Conservation (phyloP, 2,797 vertebrate species). For the Smutsia temminckii region DNA sequence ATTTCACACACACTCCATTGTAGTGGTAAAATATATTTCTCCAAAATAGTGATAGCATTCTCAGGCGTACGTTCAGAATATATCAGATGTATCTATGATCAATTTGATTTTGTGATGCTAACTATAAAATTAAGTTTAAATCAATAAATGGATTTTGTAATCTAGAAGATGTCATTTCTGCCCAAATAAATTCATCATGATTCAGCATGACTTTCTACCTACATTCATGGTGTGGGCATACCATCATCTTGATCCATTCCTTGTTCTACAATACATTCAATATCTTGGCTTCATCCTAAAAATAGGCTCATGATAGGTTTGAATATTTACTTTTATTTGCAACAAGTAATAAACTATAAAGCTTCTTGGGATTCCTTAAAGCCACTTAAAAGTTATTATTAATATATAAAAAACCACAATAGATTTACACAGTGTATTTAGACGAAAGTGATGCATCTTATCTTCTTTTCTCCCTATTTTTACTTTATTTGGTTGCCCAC, state of each 20-base stretch:
- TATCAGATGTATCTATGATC: not conserved
- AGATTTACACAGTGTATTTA: not conserved
- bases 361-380: not conserved
- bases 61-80: not conserved
- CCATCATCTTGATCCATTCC: not conserved
- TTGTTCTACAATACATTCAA: not conserved
- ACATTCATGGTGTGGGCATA: not conserved
- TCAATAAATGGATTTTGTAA: not conserved
- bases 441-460: not conserved
- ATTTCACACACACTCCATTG: not conserved
- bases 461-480: not conserved
- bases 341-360: not conserved
- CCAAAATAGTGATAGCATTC: not conserved
- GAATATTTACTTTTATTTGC: constrained; percentile 26
- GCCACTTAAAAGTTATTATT: constrained; percentile 38
- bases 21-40: not conserved
- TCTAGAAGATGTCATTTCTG: not conserved
- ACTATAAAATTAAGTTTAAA: constrained; percentile 37
- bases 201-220: constrained; percentile 2
- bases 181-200: not conserved
- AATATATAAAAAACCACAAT: not conserved
- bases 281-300: not conserved
- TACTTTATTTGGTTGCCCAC: not conserved
- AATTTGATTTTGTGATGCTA: not conserved
- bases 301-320: not conserved